A percentile compares a stretch with the other conserved stretches of the same genome.
Evolutionary conservation across 1,140 invertebrate genomes (phyloP).

Genomic region (Calephelis virginiensis): DNA sequence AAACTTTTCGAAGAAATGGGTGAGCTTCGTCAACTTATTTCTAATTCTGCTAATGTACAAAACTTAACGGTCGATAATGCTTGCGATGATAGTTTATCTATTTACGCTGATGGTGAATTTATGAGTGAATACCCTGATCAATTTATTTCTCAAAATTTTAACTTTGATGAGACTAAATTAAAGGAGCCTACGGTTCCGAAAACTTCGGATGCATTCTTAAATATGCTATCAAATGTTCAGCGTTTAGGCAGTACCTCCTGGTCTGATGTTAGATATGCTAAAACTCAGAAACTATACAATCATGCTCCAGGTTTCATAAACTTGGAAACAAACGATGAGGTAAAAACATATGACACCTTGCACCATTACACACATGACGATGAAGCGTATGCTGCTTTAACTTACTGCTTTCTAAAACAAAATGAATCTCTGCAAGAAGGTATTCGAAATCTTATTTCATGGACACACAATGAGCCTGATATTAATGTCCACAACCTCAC

Average conservation of each 20-base stretch:
- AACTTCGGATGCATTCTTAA: slow-evolving; percentile 24
- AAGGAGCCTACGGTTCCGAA: slow-evolving; percentile 28
- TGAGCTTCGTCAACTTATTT: not conserved
- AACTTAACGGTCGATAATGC: not conserved
- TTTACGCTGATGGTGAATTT: not conserved
- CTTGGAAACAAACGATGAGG: slow-evolving; percentile 30
- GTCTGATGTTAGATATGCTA: slow-evolving; percentile 36
- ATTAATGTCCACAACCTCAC: too few species aligned
- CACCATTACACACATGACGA: too few species aligned
- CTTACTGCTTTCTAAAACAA: slow-evolving; percentile 31
- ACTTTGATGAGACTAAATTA: slow-evolving; percentile 28
- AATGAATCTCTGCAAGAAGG: slow-evolving; percentile 19
- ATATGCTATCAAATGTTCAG: slow-evolving; percentile 30
- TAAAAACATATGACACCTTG: slow-evolving; percentile 22
- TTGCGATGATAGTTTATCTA: not conserved
- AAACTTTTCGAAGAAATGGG: too few species aligned
- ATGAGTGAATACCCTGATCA: not conserved
- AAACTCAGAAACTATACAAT: slow-evolving; percentile 36
- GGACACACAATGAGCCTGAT: slow-evolving; percentile 3
- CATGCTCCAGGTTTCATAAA: slow-evolving; percentile 33
- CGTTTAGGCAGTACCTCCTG: slow-evolving; percentile 27
- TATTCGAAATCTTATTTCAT: slow-evolving; percentile 18
- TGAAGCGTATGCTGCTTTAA: slow-evolving; percentile 31
- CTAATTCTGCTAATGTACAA: not conserved
- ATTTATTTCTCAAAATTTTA: slow-evolving; percentile 9